Evolutionary conservation across 1,140 invertebrate species (phyloP).

Genomic region (Diorhabda elongata): DNA sequence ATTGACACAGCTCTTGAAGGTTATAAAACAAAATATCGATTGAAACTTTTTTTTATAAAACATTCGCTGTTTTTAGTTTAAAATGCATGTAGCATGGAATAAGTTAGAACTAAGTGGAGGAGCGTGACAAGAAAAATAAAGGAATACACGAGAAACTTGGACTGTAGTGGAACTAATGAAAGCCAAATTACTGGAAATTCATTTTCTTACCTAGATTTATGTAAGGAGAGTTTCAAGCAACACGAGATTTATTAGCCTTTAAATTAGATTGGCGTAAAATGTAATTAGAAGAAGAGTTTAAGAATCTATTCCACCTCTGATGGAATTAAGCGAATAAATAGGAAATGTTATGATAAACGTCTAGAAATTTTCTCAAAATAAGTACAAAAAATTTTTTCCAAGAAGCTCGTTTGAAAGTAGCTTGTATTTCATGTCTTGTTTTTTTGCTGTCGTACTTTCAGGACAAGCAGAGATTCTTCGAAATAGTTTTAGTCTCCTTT

Average conservation of each 20-base stretch:
- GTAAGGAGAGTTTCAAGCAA: background rate
- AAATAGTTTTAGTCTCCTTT: too few relatives aligned
- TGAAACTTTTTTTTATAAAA: too few relatives aligned
- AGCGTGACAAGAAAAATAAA: conserved; percentile 2
- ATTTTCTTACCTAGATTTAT: conserved; percentile 3
- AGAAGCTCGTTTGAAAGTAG: too few relatives aligned
- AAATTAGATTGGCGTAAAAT: background rate
- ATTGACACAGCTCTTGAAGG: too few relatives aligned
- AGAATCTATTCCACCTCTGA: background rate
- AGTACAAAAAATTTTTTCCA: too few relatives aligned
- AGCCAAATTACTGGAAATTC: conserved; percentile 2
- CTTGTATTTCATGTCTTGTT: too few relatives aligned
- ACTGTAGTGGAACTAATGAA: background rate
- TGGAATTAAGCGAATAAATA: too few relatives aligned
- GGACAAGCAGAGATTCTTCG: too few relatives aligned
- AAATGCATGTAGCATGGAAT: conserved; percentile 2
- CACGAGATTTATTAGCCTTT: conserved; percentile 2
- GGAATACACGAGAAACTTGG: conserved; percentile 1
- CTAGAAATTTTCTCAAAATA: too few relatives aligned
- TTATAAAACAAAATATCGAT: too few relatives aligned
- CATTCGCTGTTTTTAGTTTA: background rate
- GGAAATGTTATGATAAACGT: too few relatives aligned
- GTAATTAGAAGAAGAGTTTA: background rate
- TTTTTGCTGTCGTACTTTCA: too few relatives aligned
- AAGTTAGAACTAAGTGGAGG: conserved; percentile 2